Conservation (phyloP, 2,888 invertebrate species). For the Gymnosoma rotundatum region DNA sequence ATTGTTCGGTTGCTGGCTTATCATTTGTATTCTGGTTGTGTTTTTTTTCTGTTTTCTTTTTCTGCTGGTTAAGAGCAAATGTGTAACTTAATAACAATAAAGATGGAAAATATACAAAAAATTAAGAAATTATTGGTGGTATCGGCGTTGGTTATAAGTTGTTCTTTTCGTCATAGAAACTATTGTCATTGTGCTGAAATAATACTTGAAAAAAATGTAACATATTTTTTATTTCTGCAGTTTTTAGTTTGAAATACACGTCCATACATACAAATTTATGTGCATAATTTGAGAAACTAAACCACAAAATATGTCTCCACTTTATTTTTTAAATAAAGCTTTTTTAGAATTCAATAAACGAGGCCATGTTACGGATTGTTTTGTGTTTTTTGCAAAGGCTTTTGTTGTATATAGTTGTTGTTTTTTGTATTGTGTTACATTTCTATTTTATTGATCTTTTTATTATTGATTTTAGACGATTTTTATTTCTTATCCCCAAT, state of each 20-base stretch:
- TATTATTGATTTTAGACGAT: constrained; percentile 25
- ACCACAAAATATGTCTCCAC: background rate
- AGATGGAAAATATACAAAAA: constrained; percentile 31
- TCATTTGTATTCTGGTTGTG: background rate
- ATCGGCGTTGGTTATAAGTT: constrained; percentile 37
- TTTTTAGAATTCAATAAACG: constrained; percentile 37
- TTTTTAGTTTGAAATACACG: constrained; percentile 6
- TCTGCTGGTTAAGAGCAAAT: constrained; percentile 19
- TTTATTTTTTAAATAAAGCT: background rate
- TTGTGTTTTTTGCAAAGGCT: background rate
- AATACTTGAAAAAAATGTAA: constrained; percentile 12
- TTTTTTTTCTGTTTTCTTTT: background rate
- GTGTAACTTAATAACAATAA: constrained; percentile 34
- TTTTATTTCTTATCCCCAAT: constrained; percentile 12
- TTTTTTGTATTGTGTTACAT: constrained; percentile 17
- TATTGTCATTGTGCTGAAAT: constrained; percentile 6
- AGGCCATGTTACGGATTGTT: constrained; percentile 31
- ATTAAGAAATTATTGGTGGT: constrained; percentile 37
- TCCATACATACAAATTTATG: background rate
- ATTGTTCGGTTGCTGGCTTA: constrained; percentile 17
- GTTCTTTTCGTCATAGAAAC: constrained; percentile 2
- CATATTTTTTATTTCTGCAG: background rate
- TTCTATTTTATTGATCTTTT: constrained; percentile 52
- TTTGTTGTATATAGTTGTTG: constrained; percentile 2
- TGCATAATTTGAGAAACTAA: constrained; percentile 27